Conservation (phyloP, 2,113 vertebrate species). For the Vulpes ferrilata region DNA sequence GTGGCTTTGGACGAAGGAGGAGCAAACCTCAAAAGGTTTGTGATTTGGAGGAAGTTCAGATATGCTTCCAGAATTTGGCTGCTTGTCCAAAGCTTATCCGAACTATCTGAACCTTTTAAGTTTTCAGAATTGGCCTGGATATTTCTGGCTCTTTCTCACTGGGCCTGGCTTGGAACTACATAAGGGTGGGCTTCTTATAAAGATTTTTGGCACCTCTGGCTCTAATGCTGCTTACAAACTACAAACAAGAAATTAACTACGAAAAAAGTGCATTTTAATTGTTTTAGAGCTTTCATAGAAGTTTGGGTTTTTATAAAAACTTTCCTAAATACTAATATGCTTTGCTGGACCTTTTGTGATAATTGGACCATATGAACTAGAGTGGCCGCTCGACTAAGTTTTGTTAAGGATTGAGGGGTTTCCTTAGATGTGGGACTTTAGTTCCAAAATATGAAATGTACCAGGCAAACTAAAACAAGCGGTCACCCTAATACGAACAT, state of each 20-base stretch:
- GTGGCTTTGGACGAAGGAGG: conserved; percentile 70
- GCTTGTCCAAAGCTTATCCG: conserved; percentile 65
- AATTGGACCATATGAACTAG: neutral
- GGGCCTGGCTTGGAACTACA: conserved; percentile 42
- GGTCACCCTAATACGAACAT: neutral
- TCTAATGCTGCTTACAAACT: conserved; percentile 39
- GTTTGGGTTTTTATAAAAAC: neutral
- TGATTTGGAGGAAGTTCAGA: conserved; percentile 80
- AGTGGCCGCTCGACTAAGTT: neutral
- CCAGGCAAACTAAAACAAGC: neutral
- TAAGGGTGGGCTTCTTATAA: conserved; percentile 28
- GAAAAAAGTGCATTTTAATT: conserved; percentile 26
- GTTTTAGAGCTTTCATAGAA: conserved; percentile 3
- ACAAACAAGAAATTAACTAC: conserved; percentile 63
- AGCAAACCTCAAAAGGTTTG: conserved; percentile 81
- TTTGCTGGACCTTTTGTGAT: neutral
- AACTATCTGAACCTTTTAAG: conserved; percentile 72
- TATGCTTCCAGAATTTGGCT: conserved; percentile 72
- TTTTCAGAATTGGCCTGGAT: conserved; percentile 74
- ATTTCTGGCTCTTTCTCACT: conserved; percentile 64
- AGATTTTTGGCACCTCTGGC: conserved; percentile 31
- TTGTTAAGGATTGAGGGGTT: neutral
- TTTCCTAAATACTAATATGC: neutral
- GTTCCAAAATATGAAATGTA: neutral
- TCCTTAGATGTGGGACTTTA: neutral